Conservation (phyloP, 1,140 invertebrate species). For the Hycleus phaleratus region DNA sequence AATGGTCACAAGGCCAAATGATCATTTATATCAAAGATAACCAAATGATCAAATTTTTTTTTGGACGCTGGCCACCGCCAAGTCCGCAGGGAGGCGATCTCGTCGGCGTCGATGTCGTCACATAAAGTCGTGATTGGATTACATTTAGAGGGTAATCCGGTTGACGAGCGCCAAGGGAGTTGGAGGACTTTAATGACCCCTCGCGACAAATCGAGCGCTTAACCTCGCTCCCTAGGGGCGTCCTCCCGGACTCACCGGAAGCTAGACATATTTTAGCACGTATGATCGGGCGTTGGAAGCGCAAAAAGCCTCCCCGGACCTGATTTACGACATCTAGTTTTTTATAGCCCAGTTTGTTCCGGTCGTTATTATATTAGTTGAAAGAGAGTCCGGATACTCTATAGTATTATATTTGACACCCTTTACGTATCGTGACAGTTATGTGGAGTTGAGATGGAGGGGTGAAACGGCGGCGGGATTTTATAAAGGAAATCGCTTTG, state of each 20-base stretch:
- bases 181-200: slow-evolving; percentile 34
- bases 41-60: too few species aligned
- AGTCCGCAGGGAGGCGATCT: too few species aligned
- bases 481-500: slow-evolving; percentile 13
- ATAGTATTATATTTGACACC: slow-evolving; percentile 28
- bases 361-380: slow-evolving; percentile 48
- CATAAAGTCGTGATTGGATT: slow-evolving; percentile 37
- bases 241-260: slow-evolving; percentile 8
- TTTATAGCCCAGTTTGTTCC: slow-evolving; percentile 53
- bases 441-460: slow-evolving; percentile 10
- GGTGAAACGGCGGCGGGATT: slow-evolving; percentile 4
- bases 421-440: slow-evolving; percentile 24
- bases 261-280: slow-evolving; percentile 32
- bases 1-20: neutral
- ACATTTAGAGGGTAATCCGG: slow-evolving; percentile 39
- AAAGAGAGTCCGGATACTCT: slow-evolving; percentile 33
- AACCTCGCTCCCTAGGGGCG: slow-evolving; percentile 28
- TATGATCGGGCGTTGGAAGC: slow-evolving; percentile 14
- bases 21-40: too few species aligned
- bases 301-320: neutral
- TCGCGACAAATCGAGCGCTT: slow-evolving; percentile 41
- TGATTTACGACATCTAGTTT: slow-evolving; percentile 17
- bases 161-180: slow-evolving; percentile 25
- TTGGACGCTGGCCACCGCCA: too few species aligned
- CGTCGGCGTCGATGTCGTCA: slow-evolving; percentile 3